Percentiles rank a stretch among this genome's conserved stretches.
Conservation (phyloP, 2,113 vertebrate species). For the Thamnophis sirtalis region DNA sequence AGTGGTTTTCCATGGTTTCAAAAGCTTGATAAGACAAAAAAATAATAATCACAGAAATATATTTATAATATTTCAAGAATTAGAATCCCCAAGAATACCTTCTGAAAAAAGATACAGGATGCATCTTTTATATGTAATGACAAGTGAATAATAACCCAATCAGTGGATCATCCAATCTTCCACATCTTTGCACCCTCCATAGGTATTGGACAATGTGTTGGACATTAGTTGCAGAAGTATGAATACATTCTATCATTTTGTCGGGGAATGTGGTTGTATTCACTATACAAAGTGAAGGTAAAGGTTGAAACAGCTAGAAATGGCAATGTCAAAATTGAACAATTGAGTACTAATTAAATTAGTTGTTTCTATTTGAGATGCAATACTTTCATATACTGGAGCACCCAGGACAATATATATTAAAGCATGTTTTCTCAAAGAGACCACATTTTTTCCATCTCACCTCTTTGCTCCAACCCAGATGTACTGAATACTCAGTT, state of each 20-base stretch:
- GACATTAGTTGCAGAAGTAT: not conserved
- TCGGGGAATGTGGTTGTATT: not conserved
- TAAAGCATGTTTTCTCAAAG: not conserved
- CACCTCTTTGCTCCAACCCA: not conserved
- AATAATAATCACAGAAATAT: not conserved
- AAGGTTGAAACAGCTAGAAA: not conserved
- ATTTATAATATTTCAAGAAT: constrained; percentile 18
- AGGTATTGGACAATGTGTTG: not conserved
- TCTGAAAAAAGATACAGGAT: not conserved
- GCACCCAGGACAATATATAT: not conserved
- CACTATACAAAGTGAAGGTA: not conserved
- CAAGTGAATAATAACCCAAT: not conserved
- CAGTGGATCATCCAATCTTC: not conserved
- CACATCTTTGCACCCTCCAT: not conserved
- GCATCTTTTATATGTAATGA: not conserved
- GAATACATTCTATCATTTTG: not conserved
- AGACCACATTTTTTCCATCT: not conserved
- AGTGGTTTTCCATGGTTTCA: constrained; percentile 63
- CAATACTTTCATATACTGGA: not conserved
- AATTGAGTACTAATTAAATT: not conserved
- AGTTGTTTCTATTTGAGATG: not conserved
- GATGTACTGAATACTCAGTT: not conserved
- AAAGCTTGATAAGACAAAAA: constrained; percentile 64
- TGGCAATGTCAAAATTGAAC: not conserved
- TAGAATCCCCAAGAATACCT: not conserved